Conservation (phyloP, 2,113 vertebrate genomes). For the Gymnogyps californianus region DNA sequence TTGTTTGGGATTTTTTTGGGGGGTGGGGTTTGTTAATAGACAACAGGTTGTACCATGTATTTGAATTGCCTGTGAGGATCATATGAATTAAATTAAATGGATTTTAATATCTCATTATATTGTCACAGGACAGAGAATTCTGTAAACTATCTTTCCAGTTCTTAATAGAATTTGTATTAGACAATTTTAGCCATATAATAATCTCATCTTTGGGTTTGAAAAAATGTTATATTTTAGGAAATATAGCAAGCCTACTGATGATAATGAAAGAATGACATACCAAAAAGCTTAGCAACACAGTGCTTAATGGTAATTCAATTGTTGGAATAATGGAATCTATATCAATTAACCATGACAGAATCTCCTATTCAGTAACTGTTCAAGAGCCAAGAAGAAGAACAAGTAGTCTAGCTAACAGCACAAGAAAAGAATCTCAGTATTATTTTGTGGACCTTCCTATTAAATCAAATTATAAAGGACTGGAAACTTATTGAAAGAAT, state of each 20-base stretch:
- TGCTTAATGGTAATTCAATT: constrained; percentile 5
- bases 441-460: background rate
- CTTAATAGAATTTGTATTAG: background rate
- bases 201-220: background rate
- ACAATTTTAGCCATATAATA: background rate
- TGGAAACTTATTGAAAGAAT: background rate
- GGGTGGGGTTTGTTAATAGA: background rate
- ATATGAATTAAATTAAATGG: background rate
- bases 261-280: background rate
- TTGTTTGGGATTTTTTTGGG: background rate
- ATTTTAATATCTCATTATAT: background rate
- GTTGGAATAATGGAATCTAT: constrained; percentile 13
- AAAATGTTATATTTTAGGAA: background rate
- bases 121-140: background rate
- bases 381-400: background rate
- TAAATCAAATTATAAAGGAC: background rate
- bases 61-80: background rate
- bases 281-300: constrained; percentile 5
- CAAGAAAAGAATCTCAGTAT: background rate
- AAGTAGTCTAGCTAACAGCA: background rate
- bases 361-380: constrained; percentile 24
- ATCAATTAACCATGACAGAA: constrained; percentile 35
- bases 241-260: background rate
- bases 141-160: background rate
- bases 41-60: background rate